Conservation (phyloP, 2,797 vertebrate genomes). For the Melanotaenia trifasciata region DNA sequence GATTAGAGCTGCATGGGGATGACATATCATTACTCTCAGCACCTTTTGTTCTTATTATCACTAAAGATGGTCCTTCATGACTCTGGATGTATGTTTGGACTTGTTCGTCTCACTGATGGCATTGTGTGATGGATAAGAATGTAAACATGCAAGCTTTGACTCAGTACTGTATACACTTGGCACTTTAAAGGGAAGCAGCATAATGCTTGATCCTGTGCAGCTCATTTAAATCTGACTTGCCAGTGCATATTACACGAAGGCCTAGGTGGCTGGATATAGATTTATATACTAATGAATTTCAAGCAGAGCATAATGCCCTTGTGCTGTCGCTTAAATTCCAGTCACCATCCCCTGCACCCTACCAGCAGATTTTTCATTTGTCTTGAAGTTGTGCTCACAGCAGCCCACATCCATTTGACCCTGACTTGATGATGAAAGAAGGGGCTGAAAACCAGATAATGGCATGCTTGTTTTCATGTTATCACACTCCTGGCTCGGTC, state of each 20-base stretch:
- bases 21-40: background rate
- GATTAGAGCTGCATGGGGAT: background rate
- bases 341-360: background rate
- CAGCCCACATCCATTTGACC: slow-evolving; percentile 21
- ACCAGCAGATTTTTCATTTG: slow-evolving; percentile 5
- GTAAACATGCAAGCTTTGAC: slow-evolving; percentile 24
- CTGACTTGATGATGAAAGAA: slow-evolving; percentile 22
- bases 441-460: slow-evolving; percentile 40
- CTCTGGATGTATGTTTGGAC: slow-evolving; percentile 7
- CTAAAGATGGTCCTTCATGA: slow-evolving; percentile 4
- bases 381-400: background rate
- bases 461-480: slow-evolving; percentile 55
- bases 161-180: background rate
- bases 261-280: background rate
- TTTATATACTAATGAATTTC: slow-evolving; percentile 2
- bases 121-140: slow-evolving; percentile 12
- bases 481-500: slow-evolving; percentile 16
- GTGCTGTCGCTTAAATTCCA: slow-evolving; percentile 1
- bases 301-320: background rate
- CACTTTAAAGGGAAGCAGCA: background rate
- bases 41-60: slow-evolving; percentile 22
- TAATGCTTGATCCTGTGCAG: background rate
- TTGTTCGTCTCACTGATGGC: slow-evolving; percentile 17
- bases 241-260: background rate
- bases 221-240: background rate